Evolutionary conservation across 2,888 invertebrate genomes (phyloP).

Genomic region (Phyllotreta striolata): DNA sequence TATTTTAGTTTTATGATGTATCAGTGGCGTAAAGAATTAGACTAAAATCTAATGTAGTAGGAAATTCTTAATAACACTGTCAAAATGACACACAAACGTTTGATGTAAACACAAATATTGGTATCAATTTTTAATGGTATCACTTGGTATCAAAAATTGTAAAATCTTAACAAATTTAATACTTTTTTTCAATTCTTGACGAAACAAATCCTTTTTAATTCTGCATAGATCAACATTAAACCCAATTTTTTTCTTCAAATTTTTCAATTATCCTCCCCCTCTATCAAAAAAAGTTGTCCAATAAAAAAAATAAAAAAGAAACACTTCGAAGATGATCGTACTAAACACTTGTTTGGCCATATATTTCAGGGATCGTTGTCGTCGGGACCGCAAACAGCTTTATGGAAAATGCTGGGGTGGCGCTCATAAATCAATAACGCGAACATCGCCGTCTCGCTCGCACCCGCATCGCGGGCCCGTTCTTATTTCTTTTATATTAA

Average conservation of each 20-base stretch:
- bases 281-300: constrained; percentile 23
- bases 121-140: no score
- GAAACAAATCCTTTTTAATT: no score
- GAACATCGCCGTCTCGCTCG: constrained; percentile 52
- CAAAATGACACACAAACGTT: no score
- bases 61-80: no score
- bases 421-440: constrained; percentile 70
- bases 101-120: no score
- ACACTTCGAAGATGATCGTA: constrained; percentile 60
- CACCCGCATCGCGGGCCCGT: constrained; percentile 38
- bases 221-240: no score
- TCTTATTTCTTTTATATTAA: constrained; percentile 53
- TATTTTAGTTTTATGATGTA: no score
- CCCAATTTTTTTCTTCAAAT: not conserved
- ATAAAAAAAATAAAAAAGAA: constrained; percentile 49
- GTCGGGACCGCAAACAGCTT: constrained; percentile 63
- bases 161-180: no score
- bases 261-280: not conserved
- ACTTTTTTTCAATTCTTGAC: no score
- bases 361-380: constrained; percentile 60
- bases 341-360: constrained; percentile 63
- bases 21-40: no score
- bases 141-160: no score
- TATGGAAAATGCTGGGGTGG: constrained; percentile 63
- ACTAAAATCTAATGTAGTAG: no score